Evolutionary conservation across 2,113 vertebrate genomes (phyloP).

Genomic region (Xerus inauris): DNA sequence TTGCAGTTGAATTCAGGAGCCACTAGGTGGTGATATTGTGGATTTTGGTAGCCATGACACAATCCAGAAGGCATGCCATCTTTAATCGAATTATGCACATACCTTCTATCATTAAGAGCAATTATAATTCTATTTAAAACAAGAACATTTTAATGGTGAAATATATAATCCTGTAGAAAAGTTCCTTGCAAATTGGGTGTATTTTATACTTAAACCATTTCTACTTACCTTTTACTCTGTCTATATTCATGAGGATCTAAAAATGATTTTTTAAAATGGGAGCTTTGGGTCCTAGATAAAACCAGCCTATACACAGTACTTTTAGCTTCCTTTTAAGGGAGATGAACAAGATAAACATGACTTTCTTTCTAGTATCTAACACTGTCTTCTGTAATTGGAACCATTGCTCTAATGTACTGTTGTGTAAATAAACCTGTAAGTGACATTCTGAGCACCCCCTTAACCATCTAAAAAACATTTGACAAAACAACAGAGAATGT

Average conservation of each 20-base stretch:
- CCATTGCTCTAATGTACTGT: background rate
- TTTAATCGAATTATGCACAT: background rate
- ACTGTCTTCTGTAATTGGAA: background rate
- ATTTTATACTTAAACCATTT: background rate
- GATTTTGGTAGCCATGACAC: conserved; percentile 4
- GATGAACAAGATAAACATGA: background rate
- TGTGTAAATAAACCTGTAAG: background rate
- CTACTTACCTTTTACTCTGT: background rate
- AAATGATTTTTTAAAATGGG: conserved; percentile 4
- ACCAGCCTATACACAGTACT: background rate
- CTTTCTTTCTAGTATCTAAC: background rate
- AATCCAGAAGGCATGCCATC: background rate
- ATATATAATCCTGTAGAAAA: background rate
- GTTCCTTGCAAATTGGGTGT: background rate
- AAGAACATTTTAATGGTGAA: background rate
- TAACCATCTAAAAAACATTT: background rate
- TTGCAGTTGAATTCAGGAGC: conserved; percentile 41
- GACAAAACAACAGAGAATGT: background rate
- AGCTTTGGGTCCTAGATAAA: background rate
- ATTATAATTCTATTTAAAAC: conserved; percentile 1
- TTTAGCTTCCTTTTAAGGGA: conserved; percentile 1
- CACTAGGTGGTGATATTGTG: conserved; percentile 70
- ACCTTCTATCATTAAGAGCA: background rate
- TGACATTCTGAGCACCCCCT: background rate
- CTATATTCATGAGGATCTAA: background rate